Evolutionary conservation across 2,113 vertebrate genomes (phyloP), one percentile per base, ranked within the genome.

Genomic region (Indicator maculatus): DNA sequence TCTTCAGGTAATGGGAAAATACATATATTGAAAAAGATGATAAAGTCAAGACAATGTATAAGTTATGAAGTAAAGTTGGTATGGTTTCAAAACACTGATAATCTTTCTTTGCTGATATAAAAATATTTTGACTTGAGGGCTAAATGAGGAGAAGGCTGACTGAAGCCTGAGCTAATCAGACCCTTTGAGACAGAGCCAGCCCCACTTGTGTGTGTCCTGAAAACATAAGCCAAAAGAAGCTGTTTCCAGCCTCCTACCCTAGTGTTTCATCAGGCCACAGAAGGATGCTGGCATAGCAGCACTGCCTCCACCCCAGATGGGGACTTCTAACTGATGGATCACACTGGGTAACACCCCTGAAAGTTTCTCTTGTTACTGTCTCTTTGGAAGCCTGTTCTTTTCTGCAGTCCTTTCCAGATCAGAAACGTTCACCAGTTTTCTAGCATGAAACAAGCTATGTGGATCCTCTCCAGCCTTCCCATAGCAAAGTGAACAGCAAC

Each of bases 281-380:
- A 50, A 75, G 23, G 15, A 53, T 30, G 19, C 8, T 33, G 39
- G 30, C 28, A 47, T 2, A 4, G 23, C 17, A 64, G 30, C 20
- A 10, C n/a, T 56, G 73, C 28, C 50, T 76, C 24, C 4, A 3
- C 26, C 36, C 10, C 0, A 1, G 11, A 41, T 4, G 18, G 20
- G n/a, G 8, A 30, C 5, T 80, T 77, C 30, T 27, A 44, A n/a
- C 6, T 6, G 6, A 20, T 67, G 41, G 30, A 39, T 13, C 24
- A 79, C 20, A 6, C 11, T n/a, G 28, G 30, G 26, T 14, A 60
- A 52, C 19, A 47, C 1, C 2, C 19, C 44, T 33, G 33, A 36
- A 27, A 45, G 15, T 41, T 58, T 88, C 36, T 12, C 8, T 47
- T 11, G 1, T 59, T 23, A 3, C 6, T 88, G 8, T 39, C 24